Percentiles rank a stretch among this genome's conserved stretches.
Evolutionary conservation across 2,113 vertebrate genomes (phyloP).

Genomic region (Sphaerodactylus townsendi): DNA sequence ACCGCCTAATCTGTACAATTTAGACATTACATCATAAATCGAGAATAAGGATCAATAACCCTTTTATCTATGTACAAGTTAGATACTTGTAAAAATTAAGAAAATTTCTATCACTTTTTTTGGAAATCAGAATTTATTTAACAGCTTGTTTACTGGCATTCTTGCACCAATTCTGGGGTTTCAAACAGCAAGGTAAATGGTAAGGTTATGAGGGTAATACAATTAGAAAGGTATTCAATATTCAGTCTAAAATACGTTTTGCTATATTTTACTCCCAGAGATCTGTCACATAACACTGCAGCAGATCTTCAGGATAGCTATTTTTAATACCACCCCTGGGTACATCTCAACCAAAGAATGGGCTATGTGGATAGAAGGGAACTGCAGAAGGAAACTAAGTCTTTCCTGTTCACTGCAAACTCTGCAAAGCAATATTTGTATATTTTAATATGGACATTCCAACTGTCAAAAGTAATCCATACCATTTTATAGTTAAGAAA

Average conservation of each 20-base stretch:
- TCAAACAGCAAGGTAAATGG: too few species aligned
- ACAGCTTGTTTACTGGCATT: neutral
- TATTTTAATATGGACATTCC: neutral
- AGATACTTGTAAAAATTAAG: conserved; percentile 47
- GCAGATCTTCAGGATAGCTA: too few species aligned
- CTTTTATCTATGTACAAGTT: neutral
- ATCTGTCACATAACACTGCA: neutral
- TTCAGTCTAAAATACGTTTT: neutral
- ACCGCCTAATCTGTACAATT: too few species aligned
- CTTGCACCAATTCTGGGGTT: too few species aligned
- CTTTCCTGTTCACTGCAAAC: neutral
- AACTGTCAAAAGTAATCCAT: neutral
- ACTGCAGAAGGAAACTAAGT: neutral
- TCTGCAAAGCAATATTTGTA: neutral
- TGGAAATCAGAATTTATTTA: conserved; percentile 33
- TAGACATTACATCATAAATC: too few species aligned
- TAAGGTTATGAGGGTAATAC: conserved; percentile 3
- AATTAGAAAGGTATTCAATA: neutral
- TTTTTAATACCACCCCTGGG: too few species aligned
- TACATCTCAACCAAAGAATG: too few species aligned
- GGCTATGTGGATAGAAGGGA: too few species aligned
- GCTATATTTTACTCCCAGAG: neutral
- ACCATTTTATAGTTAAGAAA: neutral
- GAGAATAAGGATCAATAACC: neutral
- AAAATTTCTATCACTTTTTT: conserved; percentile 57